Conservation (phyloP, 2,888 invertebrate species). For the Nasonovia ribisnigri region DNA sequence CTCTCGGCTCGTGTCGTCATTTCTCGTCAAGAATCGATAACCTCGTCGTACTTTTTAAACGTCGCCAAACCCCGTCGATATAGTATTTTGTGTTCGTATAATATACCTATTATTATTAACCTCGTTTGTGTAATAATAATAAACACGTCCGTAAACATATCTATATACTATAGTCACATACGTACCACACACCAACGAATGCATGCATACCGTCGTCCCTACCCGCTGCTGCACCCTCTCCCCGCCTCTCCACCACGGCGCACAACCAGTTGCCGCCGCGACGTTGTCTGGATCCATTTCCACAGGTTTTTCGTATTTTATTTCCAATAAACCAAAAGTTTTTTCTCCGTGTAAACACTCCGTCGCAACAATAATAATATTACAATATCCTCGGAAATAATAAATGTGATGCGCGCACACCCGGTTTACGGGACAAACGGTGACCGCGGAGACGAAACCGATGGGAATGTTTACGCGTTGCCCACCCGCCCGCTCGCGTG, state of each 20-base stretch:
- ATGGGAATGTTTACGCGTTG: constrained; percentile 41
- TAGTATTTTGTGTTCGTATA: not conserved
- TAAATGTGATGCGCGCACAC: not conserved
- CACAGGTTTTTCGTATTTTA: not conserved
- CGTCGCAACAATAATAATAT: not conserved
- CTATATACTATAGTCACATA: not conserved
- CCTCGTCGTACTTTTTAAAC: not conserved
- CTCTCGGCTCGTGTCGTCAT: not conserved
- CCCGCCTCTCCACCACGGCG: not conserved
- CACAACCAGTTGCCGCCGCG: not conserved
- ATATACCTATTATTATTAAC: constrained; percentile 7
- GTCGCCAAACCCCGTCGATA: not conserved
- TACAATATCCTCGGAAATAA: not conserved
- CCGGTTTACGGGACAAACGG: not conserved
- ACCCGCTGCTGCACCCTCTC: not conserved
- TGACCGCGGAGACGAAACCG: not conserved
- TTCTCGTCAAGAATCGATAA: not conserved
- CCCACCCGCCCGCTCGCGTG: not conserved
- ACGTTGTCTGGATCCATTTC: not conserved
- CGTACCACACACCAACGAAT: not conserved
- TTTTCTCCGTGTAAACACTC: not conserved
- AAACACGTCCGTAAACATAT: not conserved
- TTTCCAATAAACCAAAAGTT: constrained; percentile 5
- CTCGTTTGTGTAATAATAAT: not conserved
- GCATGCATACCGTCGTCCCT: not conserved